Evolutionary conservation across 2,797 vertebrate genomes (phyloP).

Genomic region (Gambelia wislizenii): DNA sequence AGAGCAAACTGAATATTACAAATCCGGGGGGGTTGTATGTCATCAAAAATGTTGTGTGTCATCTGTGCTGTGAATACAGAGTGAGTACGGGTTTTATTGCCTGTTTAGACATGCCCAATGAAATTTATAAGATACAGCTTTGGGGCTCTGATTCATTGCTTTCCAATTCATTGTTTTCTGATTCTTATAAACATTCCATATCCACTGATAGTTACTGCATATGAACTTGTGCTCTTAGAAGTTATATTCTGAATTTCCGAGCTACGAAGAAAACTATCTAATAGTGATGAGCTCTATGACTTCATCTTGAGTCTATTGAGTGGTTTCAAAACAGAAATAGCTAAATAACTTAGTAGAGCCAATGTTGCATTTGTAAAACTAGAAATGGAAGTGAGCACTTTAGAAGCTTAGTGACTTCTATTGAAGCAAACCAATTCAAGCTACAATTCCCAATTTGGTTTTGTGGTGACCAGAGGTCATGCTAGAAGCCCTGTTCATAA

Average conservation of each 20-base stretch:
- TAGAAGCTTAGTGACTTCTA: background rate
- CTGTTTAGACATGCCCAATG: no score
- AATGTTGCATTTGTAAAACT: background rate
- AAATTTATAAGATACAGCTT: background rate
- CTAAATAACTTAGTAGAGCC: no score
- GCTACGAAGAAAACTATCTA: background rate
- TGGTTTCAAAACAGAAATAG: background rate
- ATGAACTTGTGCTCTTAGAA: conserved; percentile 13
- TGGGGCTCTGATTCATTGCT: background rate
- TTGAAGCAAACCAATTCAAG: background rate
- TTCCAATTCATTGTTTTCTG: background rate
- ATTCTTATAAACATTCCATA: background rate
- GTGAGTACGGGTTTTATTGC: no score
- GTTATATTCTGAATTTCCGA: background rate
- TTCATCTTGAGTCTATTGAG: background rate
- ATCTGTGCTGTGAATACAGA: no score
- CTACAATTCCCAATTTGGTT: background rate
- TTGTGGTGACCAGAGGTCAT: background rate
- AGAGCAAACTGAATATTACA: no score
- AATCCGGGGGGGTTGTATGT: no score
- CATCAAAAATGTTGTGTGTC: no score
- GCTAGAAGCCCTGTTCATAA: background rate
- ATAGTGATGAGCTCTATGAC: no score
- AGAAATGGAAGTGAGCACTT: background rate
- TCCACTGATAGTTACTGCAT: background rate